Base-by-base conservation (phyloP, 2,888 invertebrate species). In the Drosophila buzzatii region DNA sequence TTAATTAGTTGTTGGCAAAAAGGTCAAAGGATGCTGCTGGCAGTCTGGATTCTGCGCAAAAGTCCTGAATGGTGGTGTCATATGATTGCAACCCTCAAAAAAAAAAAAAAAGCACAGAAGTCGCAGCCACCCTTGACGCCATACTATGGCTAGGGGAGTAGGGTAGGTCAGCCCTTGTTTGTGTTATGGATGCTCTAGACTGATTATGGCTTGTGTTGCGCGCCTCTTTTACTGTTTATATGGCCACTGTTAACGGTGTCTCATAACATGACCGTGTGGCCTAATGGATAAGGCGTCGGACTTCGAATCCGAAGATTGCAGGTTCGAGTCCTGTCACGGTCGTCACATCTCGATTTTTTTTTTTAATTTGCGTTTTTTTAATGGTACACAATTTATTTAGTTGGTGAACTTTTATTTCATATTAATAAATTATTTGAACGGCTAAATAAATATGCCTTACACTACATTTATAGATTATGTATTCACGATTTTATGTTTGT, bases 261-360 rank as follows among this genome's bases (percentile, higher is more conserved):
- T 42, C 33, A n/a, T 62, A 87, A 69, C 74, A 61, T 61, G 93
- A 92, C 93, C 92, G 92, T 92, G 93, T 93, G 92, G 93, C 93
- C 93, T 93, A 93, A 93, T 92, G 93, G 93, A 93, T 93, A 93
- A 93, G 93, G 93, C 93, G 93, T 93, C 93, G 93, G 93, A 93
- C 93, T 93, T 93, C 93, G 93, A 92, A 93, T 93, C 93, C 93
- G 93, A 93, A 93, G 93, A 93, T 93, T 93, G 93, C 93, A 93
- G 93, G 93, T 93, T 93, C 93, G 93, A 93, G 93, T 93, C 93
- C 93, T 93, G 93, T 92, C 93, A 92, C 92, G 93, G 93, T 93
- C 93, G 92, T 93, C 93, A 92, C 0, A 27, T 2, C 12, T 2
- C 10, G 2, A 1, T 47, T 33, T 59, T 55, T 72, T 72, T 75